Evolutionary conservation across 2,888 invertebrate species (phyloP).

Genomic region (Micoletzkya japonica): DNA sequence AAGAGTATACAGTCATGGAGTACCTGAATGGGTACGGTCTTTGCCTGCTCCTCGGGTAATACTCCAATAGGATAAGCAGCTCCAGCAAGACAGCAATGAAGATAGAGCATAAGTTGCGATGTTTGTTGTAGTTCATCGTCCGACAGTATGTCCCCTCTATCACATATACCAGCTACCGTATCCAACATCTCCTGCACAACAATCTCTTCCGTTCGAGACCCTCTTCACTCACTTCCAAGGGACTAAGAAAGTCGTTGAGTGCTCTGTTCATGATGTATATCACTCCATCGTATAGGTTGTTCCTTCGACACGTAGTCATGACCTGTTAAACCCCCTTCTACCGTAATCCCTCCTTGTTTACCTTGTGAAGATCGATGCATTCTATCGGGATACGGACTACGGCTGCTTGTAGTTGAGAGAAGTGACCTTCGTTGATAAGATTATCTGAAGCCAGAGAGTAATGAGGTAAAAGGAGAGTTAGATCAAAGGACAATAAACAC

Average conservation of each 20-base stretch:
- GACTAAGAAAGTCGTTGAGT: constrained; percentile 76
- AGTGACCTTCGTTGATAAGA: constrained; percentile 68
- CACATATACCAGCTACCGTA: constrained; percentile 40
- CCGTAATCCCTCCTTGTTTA: constrained; percentile 38
- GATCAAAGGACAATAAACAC: background rate
- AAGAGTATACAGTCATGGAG: background rate
- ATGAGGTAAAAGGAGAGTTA: too few relatives aligned
- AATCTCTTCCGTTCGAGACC: background rate
- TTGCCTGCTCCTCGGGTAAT: constrained; percentile 65
- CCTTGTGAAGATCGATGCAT: constrained; percentile 79
- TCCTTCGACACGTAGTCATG: constrained; percentile 71
- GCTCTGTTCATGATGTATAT: constrained; percentile 80
- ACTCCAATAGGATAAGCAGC: constrained; percentile 77
- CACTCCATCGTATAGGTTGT: constrained; percentile 75
- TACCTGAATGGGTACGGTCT: constrained; percentile 15
- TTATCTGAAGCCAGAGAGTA: constrained; percentile 13
- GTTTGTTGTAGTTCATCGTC: constrained; percentile 71
- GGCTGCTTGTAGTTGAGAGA: constrained; percentile 74
- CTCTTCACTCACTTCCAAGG: constrained; percentile 71
- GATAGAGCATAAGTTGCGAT: constrained; percentile 82
- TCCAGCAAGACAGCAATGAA: constrained; percentile 83
- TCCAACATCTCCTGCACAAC: constrained; percentile 55
- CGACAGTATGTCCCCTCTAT: constrained; percentile 50
- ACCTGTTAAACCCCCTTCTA: constrained; percentile 62
- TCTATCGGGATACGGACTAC: constrained; percentile 77